Evolutionary conservation across 2,113 vertebrate genomes (phyloP), one percentile per base, ranked within the genome.

Genomic region (Chaenogobius annularis): DNA sequence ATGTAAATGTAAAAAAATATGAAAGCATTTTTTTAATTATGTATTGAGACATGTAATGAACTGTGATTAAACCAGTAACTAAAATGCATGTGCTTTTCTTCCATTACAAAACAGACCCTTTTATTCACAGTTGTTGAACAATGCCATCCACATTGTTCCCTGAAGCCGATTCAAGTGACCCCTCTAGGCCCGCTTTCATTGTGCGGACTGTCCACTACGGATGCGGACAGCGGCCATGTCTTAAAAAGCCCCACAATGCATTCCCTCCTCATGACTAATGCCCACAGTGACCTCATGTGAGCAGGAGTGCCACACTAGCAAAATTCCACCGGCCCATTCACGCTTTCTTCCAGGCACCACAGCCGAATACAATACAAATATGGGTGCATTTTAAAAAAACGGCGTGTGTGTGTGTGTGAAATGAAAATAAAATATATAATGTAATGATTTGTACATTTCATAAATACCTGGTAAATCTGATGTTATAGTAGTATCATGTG

Each of bases 181-280:
- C 91, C 90, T 93, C 90, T 92, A 92, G 89, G 91, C 91, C 90
- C 79, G 80, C 87, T 88, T 92, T 93, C 91, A 93, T 85, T 85
- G 85, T 85, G 88, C 43, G 82, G 76, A 75, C 54, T 26, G 40
- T 83, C 58, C 58, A 61, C 37, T 15, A 85, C 84, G 85, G 90
- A 90, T 87, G 78, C 88, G 79, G 70, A 81, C 88, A 85, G 87
- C 83, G 75, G 50, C 87, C 90, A 80, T 90, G 89, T 93, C 92
- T 93, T 93, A 90, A 92, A 93, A 93, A 92, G 89, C 83, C 83
- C 86, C 85, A 92, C 93, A 92, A 92, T 91, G 92, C 92, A 92
- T 93, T 93, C 90, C 80, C 87, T 89, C 83, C 84, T 88, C 82
- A 79, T 94, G 93, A 93, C 85, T 89, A 92, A 92, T 70, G 89